Conservation (phyloP, 2,797 vertebrate genomes). For the Catamblyrhynchus diadema region DNA sequence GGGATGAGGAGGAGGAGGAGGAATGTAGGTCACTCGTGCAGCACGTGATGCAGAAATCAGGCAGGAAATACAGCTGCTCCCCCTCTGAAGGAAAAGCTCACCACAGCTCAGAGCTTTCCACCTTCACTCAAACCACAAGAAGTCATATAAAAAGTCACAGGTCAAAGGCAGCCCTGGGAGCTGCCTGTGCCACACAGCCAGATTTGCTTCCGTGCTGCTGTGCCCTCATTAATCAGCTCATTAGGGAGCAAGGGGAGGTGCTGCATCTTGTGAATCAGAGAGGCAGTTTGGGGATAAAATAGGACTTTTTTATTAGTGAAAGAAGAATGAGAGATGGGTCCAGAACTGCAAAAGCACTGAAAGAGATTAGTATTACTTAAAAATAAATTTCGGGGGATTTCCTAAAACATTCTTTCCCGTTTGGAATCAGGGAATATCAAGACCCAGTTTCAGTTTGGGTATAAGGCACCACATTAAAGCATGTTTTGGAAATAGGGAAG, state of each 20-base stretch:
- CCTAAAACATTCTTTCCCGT: not conserved
- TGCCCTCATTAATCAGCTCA: not conserved
- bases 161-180: slow-evolving; percentile 15
- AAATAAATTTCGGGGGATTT: not conserved
- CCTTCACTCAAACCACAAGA: slow-evolving; percentile 64
- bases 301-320: not conserved
- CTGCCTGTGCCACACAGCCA: not conserved
- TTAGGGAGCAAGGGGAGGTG: not conserved
- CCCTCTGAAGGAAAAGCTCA: slow-evolving; percentile 60
- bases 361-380: not conserved
- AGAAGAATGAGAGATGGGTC: not conserved
- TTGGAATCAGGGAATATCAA: not conserved
- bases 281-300: not conserved
- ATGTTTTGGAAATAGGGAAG: fast-evolving
- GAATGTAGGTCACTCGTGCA: slow-evolving; percentile 49
- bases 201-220: not conserved
- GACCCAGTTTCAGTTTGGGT: not conserved
- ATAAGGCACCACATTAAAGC: not conserved
- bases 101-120: slow-evolving; percentile 49
- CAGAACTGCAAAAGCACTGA: not conserved
- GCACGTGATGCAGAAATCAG: slow-evolving; percentile 39
- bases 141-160: slow-evolving; percentile 35
- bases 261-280: not conserved
- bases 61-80: slow-evolving; percentile 75
- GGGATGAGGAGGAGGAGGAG: not conserved